Percentiles rank a stretch among this genome's conserved stretches.
Evolutionary conservation across 1,140 invertebrate species (phyloP).

Genomic region (Zaprionus davidi): DNA sequence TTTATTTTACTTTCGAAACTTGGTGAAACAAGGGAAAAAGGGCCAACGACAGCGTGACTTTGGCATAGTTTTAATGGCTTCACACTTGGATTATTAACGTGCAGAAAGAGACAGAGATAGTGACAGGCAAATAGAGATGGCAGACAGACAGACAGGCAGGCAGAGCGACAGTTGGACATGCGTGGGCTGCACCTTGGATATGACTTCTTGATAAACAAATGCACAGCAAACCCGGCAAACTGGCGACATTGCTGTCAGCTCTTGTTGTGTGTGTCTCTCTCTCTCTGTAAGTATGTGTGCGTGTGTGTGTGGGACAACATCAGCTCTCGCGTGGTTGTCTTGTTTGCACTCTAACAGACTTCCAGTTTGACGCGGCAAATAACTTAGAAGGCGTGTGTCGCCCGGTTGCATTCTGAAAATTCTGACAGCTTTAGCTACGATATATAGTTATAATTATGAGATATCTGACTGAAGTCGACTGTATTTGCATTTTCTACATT

Average conservation of each 20-base stretch:
- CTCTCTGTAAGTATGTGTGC: neutral
- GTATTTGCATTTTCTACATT: neutral
- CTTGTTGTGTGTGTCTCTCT: neutral
- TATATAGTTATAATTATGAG: neutral
- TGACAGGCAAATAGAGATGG: neutral
- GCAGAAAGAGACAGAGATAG: neutral
- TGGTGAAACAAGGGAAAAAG: constrained; percentile 46
- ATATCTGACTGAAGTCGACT: neutral
- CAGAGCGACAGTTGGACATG: constrained; percentile 5
- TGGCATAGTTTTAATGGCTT: constrained; percentile 73
- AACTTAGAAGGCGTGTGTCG: constrained; percentile 49
- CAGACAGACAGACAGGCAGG: neutral
- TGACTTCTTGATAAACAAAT: constrained; percentile 51
- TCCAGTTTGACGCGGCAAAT: constrained; percentile 58
- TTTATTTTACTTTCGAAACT: constrained; percentile 58
- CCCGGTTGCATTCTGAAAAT: constrained; percentile 15
- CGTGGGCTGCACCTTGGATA: constrained; percentile 51
- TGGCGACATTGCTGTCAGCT: constrained; percentile 68
- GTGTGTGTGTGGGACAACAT: constrained; percentile 59
- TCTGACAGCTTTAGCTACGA: constrained; percentile 1
- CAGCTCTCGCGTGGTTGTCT: constrained; percentile 62
- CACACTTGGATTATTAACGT: constrained; percentile 55
- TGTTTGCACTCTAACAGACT: constrained; percentile 74
- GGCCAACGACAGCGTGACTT: constrained; percentile 62
- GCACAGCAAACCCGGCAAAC: constrained; percentile 44